A percentile compares a stretch with the other conserved stretches of the same genome.
Evolutionary conservation across 2,797 vertebrate species (phyloP).

Genomic region (Centropyge bicolor): DNA sequence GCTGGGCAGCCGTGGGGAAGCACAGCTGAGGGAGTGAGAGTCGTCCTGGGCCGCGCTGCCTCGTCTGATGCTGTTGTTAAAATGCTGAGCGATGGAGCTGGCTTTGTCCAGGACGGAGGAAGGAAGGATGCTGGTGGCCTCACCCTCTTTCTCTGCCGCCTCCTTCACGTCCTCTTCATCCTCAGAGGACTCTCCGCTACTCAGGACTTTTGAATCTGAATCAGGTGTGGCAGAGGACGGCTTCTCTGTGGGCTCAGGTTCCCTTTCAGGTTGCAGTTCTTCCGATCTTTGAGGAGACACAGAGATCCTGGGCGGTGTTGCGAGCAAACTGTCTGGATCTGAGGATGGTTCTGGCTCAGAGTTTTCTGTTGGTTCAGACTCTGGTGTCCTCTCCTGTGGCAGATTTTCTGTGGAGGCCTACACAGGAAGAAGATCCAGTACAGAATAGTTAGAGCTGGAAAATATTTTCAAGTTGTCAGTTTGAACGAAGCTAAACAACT

Average conservation of each 20-base stretch:
- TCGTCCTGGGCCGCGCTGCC: constrained; percentile 85
- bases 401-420: constrained; percentile 20
- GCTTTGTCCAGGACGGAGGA: constrained; percentile 93
- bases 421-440: neutral
- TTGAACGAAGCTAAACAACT: neutral
- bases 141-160: constrained; percentile 17
- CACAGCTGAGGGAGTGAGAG: constrained; percentile 65
- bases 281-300: constrained; percentile 4
- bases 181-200: constrained; percentile 89
- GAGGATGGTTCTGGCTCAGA: constrained; percentile 24
- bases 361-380: neutral
- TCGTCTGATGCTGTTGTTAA: constrained; percentile 82
- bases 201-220: constrained; percentile 81
- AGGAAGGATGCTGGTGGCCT: constrained; percentile 88
- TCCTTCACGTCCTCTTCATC: constrained; percentile 82
- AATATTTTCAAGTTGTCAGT: neutral
- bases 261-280: constrained; percentile 13
- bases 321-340: neutral
- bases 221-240: constrained; percentile 1
- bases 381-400: constrained; percentile 5
- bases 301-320: neutral
- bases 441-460: neutral
- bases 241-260: constrained; percentile 24
- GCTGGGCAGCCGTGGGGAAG: constrained; percentile 79
- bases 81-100: constrained; percentile 90